A percentile compares a stretch with the other conserved stretches of the same genome.
Conservation (phyloP, 1,140 invertebrate genomes). For the Atopsyche davidsoni region DNA sequence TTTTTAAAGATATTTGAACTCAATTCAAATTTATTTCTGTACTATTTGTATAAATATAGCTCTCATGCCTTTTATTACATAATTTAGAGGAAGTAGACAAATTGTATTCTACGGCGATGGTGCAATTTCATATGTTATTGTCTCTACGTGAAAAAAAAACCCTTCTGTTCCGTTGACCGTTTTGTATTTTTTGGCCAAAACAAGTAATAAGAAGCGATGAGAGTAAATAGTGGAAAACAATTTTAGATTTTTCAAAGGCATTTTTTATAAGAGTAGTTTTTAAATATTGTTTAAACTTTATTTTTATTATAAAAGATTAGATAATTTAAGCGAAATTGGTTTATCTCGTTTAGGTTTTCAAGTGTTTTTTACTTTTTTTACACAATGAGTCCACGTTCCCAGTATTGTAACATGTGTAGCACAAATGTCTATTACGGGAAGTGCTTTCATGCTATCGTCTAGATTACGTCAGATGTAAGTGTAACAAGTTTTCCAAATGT, state of each 20-base stretch:
- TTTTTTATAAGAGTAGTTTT: too few relatives aligned
- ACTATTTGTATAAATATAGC: constrained; percentile 18
- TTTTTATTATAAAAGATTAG: too few relatives aligned
- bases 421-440: constrained; percentile 11
- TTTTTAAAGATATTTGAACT: constrained; percentile 19
- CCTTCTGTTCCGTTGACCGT: too few relatives aligned
- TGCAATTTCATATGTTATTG: constrained; percentile 21
- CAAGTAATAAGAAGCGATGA: too few relatives aligned
- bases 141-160: too few relatives aligned
- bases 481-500: constrained; percentile 11
- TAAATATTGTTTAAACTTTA: too few relatives aligned
- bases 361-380: constrained; percentile 1
- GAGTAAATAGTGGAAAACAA: too few relatives aligned
- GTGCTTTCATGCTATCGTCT: constrained; percentile 4
- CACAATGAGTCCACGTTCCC: not conserved
- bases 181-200: too few relatives aligned
- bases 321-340: too few relatives aligned
- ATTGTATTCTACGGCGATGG: constrained; percentile 11
- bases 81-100: constrained; percentile 15
- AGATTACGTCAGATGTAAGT: constrained; percentile 1
- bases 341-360: too few relatives aligned
- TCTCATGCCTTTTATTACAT: constrained; percentile 25
- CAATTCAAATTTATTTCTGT: constrained; percentile 19
- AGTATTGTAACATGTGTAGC: not conserved
- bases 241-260: too few relatives aligned